A percentile compares a stretch with the other conserved stretches of the same genome.
Evolutionary conservation across 1,140 invertebrate genomes (phyloP).

Genomic region (Polypedilum pembai): DNA sequence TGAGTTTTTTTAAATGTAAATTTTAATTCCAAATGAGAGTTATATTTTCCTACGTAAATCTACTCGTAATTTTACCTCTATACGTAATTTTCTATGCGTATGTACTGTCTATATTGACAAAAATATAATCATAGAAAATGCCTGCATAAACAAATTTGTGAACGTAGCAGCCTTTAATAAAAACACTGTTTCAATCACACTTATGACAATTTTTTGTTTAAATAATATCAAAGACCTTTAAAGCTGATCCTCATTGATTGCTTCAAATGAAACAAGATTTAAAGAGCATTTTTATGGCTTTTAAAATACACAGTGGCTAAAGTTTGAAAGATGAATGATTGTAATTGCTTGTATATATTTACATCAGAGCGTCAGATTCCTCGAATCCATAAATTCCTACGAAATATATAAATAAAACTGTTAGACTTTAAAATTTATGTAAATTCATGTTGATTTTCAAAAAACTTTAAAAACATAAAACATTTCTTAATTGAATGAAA

Average conservation of each 20-base stretch:
- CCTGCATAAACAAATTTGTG: too few species aligned
- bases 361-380: constrained; percentile 4
- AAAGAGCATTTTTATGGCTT: too few species aligned
- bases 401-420: not conserved
- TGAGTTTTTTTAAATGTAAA: too few species aligned
- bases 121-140: too few species aligned
- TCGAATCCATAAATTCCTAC: not conserved
- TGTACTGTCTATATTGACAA: too few species aligned
- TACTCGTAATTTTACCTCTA: too few species aligned
- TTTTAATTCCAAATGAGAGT: too few species aligned
- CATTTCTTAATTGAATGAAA: not conserved
- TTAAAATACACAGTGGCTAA: not conserved
- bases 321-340: not conserved
- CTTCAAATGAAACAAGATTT: not conserved
- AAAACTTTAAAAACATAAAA: not conserved
- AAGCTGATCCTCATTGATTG: not conserved
- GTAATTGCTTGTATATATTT: too few species aligned
- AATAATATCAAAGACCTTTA: not conserved
- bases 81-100: too few species aligned
- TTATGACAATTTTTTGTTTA: not conserved
- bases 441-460: not conserved
- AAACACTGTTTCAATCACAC: too few species aligned
- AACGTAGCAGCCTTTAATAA: too few species aligned
- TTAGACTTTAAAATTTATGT: not conserved
- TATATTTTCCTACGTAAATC: too few species aligned